phyloP scores from a whole-genome alignment of 2,113 vertebrate genomes.

The Camelus bactrianus region DNA sequence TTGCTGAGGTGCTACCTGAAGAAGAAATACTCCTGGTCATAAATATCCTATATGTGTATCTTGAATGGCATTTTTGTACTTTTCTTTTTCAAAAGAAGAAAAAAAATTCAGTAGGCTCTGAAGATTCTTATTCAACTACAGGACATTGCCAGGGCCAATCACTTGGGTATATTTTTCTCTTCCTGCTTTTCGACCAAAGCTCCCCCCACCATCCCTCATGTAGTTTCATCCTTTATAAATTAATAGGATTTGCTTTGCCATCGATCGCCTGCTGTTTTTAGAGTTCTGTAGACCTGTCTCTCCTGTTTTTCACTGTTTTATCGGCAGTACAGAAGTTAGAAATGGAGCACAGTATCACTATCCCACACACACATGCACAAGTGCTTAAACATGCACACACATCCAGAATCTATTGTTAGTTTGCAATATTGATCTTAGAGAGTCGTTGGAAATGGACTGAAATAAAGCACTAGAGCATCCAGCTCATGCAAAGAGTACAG shows the following conservation, averaged over 20 bases:
- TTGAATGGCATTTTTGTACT: neutral
- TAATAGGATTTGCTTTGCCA: conserved; percentile 26
- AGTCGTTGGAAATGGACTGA: conserved; percentile 52
- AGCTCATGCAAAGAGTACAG: neutral
- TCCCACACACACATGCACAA: neutral
- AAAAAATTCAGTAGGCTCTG: neutral
- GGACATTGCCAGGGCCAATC: neutral
- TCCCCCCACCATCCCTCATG: neutral
- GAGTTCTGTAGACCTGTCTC: neutral
- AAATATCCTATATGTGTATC: neutral
- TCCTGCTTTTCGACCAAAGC: neutral
- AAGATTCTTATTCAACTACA: neutral
- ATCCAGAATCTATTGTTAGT: conserved; percentile 56
- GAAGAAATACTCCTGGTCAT: neutral
- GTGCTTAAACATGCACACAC: neutral
- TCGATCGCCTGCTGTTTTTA: conserved; percentile 21
- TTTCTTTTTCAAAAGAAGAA: conserved; percentile 23
- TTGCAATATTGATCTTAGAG: conserved; percentile 72
- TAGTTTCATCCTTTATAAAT: conserved; percentile 33
- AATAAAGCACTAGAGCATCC: conserved; percentile 45
- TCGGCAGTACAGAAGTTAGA: neutral
- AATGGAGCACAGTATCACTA: neutral
- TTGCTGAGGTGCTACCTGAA: neutral
- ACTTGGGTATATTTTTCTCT: neutral
- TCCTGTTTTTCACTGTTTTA: neutral